These are phyloP conservation scores for Semaprochilodus insignis DNA, from an alignment of 2,797 vertebrate species.

Conservation along the genomic window DNA sequence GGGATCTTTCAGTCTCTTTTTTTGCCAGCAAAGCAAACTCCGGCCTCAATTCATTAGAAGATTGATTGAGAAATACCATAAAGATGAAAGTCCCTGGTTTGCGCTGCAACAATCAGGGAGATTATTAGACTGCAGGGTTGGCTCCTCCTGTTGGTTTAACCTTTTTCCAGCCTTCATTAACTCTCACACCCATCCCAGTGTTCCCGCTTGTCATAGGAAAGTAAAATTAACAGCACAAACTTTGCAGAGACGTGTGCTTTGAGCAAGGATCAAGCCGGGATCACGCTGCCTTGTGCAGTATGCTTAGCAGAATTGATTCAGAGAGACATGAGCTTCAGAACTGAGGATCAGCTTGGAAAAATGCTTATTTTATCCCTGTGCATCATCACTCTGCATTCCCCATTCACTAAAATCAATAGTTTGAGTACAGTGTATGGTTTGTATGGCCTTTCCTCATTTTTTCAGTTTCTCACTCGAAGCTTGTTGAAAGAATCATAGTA, in stretches of 20 bases:
- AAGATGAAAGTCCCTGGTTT: conserved; percentile 70
- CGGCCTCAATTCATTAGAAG: conserved; percentile 73
- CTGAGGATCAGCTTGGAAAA: conserved; percentile 38
- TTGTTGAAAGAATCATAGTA: too few species aligned
- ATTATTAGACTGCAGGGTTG: conserved; percentile 77
- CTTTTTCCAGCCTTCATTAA: conserved; percentile 83
- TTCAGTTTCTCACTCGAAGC: too few species aligned
- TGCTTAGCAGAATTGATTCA: conserved; percentile 55
- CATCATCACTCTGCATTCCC: conserved; percentile 26
- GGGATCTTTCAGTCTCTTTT: conserved; percentile 43
- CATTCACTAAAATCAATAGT: too few species aligned
- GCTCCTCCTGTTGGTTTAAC: conserved; percentile 85
- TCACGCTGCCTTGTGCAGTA: conserved; percentile 60
- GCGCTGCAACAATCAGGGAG: conserved; percentile 48
- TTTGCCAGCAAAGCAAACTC: conserved; percentile 52
- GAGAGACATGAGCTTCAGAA: conserved; percentile 37
- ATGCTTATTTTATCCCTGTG: conserved; percentile 51
- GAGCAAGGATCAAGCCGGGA: conserved; percentile 68
- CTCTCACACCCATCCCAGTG: conserved; percentile 72
- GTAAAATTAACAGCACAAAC: conserved; percentile 79
- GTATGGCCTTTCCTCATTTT: too few species aligned
- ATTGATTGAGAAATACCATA: conserved; percentile 76
- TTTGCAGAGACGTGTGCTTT: conserved; percentile 75
- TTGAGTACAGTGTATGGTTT: too few species aligned
- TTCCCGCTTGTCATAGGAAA: conserved; percentile 79